phyloP scores from a whole-genome alignment of 2,888 invertebrate species.

The Limnephilus lunatus region DNA sequence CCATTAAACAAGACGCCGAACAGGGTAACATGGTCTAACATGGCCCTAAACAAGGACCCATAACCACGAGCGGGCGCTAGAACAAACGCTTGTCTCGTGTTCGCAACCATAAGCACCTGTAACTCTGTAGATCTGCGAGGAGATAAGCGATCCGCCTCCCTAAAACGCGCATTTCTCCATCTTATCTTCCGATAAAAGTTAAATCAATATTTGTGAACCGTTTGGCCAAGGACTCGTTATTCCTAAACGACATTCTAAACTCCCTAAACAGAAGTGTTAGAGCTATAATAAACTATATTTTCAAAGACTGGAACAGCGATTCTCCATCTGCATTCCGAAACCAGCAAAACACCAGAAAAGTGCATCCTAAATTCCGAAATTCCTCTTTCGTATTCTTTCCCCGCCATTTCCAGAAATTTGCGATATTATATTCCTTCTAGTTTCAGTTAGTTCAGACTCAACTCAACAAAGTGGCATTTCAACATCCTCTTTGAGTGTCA shows the following conservation, averaged over 20 bases:
- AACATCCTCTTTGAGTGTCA: too few relatives aligned
- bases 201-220: conserved; percentile 47
- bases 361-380: background rate
- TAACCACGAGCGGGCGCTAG: conserved; percentile 50
- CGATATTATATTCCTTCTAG: too few relatives aligned
- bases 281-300: conserved; percentile 40
- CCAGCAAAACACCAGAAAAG: background rate
- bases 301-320: background rate
- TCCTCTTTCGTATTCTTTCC: background rate
- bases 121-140: conserved; percentile 54
- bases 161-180: conserved; percentile 54
- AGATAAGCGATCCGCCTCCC: conserved; percentile 44
- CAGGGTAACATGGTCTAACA: background rate
- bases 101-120: conserved; percentile 51
- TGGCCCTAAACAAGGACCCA: conserved; percentile 46
- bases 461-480: too few relatives aligned
- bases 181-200: conserved; percentile 47
- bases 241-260: conserved; percentile 29
- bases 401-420: background rate
- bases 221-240: conserved; percentile 37
- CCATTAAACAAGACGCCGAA: background rate
- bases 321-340: background rate
- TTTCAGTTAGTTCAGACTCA: too few relatives aligned
- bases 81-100: conserved; percentile 53
- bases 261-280: conserved; percentile 47